Percentiles rank a stretch among this genome's conserved stretches.
Conservation (phyloP, 92 coral and sea anemone genomes). For the Palythoa grandis region DNA sequence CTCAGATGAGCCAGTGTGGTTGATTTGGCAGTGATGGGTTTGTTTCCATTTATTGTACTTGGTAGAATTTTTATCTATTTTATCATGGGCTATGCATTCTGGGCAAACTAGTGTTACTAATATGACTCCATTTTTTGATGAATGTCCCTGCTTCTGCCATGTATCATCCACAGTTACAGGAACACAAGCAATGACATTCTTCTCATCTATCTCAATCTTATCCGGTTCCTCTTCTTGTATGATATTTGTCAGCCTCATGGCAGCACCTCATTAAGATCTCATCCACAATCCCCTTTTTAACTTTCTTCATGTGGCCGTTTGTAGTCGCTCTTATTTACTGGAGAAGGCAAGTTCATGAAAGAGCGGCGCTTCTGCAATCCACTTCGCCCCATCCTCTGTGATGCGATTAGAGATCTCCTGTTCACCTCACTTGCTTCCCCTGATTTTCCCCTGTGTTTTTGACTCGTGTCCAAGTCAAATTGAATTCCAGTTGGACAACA, state of each 20-base stretch:
- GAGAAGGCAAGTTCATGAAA: background rate
- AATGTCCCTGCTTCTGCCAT: conserved; percentile 57
- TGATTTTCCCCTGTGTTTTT: conserved; percentile 42
- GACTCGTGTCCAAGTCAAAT: conserved; percentile 54
- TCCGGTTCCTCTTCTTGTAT: background rate
- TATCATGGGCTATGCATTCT: conserved; percentile 51
- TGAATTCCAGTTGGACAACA: conserved; percentile 20
- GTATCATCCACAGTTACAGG: conserved; percentile 47
- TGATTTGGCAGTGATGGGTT: conserved; percentile 56
- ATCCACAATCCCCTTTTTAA: background rate
- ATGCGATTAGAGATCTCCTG: conserved; percentile 57
- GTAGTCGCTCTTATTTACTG: background rate
- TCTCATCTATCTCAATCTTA: conserved; percentile 14
- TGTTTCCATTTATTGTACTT: conserved; percentile 53
- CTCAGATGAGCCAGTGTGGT: conserved; percentile 57
- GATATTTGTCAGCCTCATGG: background rate
- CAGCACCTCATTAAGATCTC: background rate
- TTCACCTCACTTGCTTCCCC: conserved; percentile 67
- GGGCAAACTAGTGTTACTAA: conserved; percentile 61
- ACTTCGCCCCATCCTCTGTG: conserved; percentile 47
- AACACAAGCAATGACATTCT: conserved; percentile 44
- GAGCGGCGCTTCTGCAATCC: background rate
- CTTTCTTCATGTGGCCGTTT: background rate
- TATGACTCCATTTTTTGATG: conserved; percentile 63
- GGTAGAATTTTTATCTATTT: conserved; percentile 31